These are phyloP conservation scores for Seira ritae DNA, from an alignment of 2,888 invertebrate species.

Conservation along the genomic window DNA sequence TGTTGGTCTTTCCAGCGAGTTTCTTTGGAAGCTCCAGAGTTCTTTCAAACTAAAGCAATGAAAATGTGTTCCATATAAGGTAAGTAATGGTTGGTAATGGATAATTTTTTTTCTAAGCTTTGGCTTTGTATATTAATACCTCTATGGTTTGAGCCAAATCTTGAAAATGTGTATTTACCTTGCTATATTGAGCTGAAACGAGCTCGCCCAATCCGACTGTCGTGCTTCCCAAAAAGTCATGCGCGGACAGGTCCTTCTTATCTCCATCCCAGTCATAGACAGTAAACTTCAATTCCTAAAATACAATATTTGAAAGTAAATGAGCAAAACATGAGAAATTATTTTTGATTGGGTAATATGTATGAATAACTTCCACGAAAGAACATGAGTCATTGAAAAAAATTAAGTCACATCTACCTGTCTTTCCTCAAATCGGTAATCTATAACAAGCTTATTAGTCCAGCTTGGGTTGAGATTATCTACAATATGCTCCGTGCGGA, in stretches of 20 bases:
- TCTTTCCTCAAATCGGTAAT: conserved; percentile 77
- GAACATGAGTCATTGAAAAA: not conserved
- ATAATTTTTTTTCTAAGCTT: not conserved
- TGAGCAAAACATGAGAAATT: no score
- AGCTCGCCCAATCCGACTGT: conserved; percentile 59
- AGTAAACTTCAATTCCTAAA: conserved; percentile 76
- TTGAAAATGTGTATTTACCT: conserved; percentile 36
- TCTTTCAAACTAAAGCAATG: conserved; percentile 65
- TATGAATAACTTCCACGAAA: not conserved
- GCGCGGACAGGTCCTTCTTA: conserved; percentile 49
- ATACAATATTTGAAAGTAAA: no score
- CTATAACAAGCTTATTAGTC: conserved; percentile 76
- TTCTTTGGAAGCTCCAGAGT: conserved; percentile 67
- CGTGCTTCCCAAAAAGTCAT: conserved; percentile 76
- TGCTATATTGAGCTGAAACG: conserved; percentile 56
- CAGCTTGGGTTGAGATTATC: conserved; percentile 75
- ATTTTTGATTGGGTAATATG: not conserved
- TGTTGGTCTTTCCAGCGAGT: conserved; percentile 32
- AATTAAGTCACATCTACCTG: conserved; percentile 47
- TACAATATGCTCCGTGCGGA: conserved; percentile 75
- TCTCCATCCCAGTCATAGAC: conserved; percentile 74
- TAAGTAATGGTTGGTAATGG: no score
- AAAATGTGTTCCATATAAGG: no score
- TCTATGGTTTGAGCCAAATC: no score
- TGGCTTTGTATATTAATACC: no score